Base-by-base conservation (phyloP, 2,888 invertebrate species). In the Sminthurinus aureus region DNA sequence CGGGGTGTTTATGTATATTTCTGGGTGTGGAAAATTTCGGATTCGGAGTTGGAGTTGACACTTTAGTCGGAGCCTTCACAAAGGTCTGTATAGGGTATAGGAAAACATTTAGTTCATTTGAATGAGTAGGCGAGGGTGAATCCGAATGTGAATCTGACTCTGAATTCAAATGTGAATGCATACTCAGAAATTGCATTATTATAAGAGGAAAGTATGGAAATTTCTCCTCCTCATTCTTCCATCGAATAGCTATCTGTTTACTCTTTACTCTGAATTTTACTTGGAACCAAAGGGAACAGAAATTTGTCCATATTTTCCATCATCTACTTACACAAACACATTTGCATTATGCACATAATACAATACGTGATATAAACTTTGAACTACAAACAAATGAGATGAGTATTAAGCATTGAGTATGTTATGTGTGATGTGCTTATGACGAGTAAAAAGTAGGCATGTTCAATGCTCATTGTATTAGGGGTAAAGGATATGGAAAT, bases 101-200 rank as follows among this genome's bases (percentile, higher is more conserved):
- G n/a, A n/a, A n/a, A n/a, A n/a, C n/a, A n/a, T n/a, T n/a, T n/a
- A n/a, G n/a, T n/a, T n/a, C n/a, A n/a, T n/a, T n/a, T n/a, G 52
- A 66, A 58, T 79, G 73, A 11, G 18, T 73, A 22, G 26, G n/a
- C 24, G 67, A 71, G 79, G 79, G 79, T 79, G 79, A 79, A 79
- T 38, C n/a, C n/a, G n/a, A n/a, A n/a, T n/a, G n/a, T n/a, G n/a
- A n/a, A n/a, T n/a, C n/a, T n/a, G n/a, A n/a, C n/a, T n/a, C n/a
- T n/a, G n/a, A n/a, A n/a, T n/a, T n/a, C n/a, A n/a, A n/a, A n/a
- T 38, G 38, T 38, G 38, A 38, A 38, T 38, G 38, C 38, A 38
- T 38, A 38, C 38, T 38, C 6, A 6, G 38, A 38, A 38, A 38
- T 38, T 38, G 38, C 38, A 38, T 38, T 38, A 38, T 38, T 38